Conservation (phyloP, 2,888 invertebrate genomes). For the Drosophila tripunctata region DNA sequence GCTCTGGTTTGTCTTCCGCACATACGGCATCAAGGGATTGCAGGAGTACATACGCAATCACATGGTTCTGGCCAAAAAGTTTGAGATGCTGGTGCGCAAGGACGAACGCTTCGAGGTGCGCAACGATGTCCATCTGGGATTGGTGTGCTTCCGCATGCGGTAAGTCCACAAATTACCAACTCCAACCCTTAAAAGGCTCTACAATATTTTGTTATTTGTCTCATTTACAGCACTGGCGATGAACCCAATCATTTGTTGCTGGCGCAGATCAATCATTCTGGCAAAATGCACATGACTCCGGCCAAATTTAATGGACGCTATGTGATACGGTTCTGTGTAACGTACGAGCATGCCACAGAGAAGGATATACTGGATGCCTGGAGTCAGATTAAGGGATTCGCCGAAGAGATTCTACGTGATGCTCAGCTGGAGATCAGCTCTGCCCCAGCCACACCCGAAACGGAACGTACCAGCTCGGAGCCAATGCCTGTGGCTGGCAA, state of each 20-base stretch:
- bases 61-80: constrained; percentile 90
- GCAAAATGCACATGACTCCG: constrained; percentile 94
- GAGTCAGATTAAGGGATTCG: constrained; percentile 87
- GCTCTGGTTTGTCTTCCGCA: constrained; percentile 93
- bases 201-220: not conserved
- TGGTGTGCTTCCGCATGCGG: constrained; percentile 91
- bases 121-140: constrained; percentile 90
- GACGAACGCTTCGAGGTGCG: constrained; percentile 91
- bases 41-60: constrained; percentile 93
- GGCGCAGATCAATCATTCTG: constrained; percentile 92
- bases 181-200: not conserved
- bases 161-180: constrained; percentile 40
- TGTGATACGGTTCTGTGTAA: constrained; percentile 92
- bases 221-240: constrained; percentile 86
- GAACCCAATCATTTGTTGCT: constrained; percentile 90
- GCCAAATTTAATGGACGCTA: constrained; percentile 91
- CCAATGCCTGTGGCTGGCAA: constrained; percentile 71
- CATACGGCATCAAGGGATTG: constrained; percentile 92
- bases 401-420: constrained; percentile 86
- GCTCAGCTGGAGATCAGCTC: constrained; percentile 72
- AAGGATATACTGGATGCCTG: constrained; percentile 89
- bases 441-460: constrained; percentile 76
- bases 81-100: constrained; percentile 88
- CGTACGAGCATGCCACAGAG: constrained; percentile 90
- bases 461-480: constrained; percentile 74